Base-by-base conservation (phyloP, 92 coral and sea anemone genomes). In the Pocillopora meandrina region DNA sequence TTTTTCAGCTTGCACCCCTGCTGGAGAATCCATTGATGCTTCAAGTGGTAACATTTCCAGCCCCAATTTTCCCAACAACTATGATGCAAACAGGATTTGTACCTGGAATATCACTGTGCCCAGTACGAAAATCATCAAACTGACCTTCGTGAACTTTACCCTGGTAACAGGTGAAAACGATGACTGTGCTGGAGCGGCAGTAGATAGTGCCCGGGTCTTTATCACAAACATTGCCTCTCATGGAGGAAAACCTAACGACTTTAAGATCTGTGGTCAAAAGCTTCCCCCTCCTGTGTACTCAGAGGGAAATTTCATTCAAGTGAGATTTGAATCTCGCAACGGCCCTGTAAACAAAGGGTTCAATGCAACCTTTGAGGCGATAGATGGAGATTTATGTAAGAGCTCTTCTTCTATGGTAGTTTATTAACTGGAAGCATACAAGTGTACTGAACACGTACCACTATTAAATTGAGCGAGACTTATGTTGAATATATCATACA, bases 251-350 rank as follows among this genome's bases (percentile, higher is more conserved):
- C 18, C 49, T 3, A 42, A 16, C 18, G 55, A 67, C 10, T 74
- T 82, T 10, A 0, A 59, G 79, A 71, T 83, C 3, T 83, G 87
- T 74, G 87, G 87, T 8, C 66, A 17, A 20, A 0, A 10, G 0
- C 63, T 83, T 20, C 87, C 87, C 26, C 7, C 1, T 56, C 87
- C 87, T 7, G 79, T 83, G 23, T 83, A 73, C 74, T 83, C 87
- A 0, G 10, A 31, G 15, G 64, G 65, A 14, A 35, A 36, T 59
- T 56, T 11, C 17, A 47, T 56, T 10, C 15, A 10, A 8, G 21
- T 83, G 20, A 61, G 0, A 47, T 16, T 83, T 71, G 1, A 4
- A 15, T 19, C 78, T 58, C 19, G 9, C 33, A 72, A 2, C 7
- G 49, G 49, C 49, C 49, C 49, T 42, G 49, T 42, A 42, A 42